These are phyloP conservation scores for Marasmarcha lunaedactyla DNA, from an alignment of 2,888 invertebrate genomes.

Conservation along the genomic window DNA sequence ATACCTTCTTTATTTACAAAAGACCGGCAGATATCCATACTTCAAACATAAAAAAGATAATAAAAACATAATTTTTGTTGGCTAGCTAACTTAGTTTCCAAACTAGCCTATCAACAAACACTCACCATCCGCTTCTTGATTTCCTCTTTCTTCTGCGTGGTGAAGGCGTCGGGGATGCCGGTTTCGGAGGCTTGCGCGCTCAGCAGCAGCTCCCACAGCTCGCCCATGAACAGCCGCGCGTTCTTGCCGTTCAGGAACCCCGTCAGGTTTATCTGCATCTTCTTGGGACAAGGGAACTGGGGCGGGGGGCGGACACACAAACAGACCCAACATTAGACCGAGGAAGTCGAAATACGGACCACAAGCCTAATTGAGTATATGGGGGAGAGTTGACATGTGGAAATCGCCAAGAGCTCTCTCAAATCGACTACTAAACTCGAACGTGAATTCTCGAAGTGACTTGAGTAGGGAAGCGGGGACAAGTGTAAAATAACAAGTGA, in stretches of 20 bases:
- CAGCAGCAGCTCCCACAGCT: conserved; percentile 94
- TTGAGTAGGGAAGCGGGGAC: conserved; percentile 51
- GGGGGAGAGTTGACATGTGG: conserved; percentile 12
- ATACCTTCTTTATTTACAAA: too few relatives aligned
- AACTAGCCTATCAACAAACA: too few relatives aligned
- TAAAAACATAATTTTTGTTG: too few relatives aligned
- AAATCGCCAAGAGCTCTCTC: conserved; percentile 51
- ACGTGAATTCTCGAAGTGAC: conserved; percentile 39
- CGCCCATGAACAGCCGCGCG: conserved; percentile 97
- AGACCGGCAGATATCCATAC: too few relatives aligned
- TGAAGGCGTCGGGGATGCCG: conserved; percentile 94
- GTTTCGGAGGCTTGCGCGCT: conserved; percentile 96
- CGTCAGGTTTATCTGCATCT: conserved; percentile 99
- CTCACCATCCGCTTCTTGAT: conserved; percentile 88
- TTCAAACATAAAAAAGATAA: too few relatives aligned
- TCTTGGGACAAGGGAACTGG: conserved; percentile 95
- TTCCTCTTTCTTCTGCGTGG: conserved; percentile 97
- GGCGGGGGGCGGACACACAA: conserved; percentile 45
- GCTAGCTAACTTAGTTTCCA: too few relatives aligned
- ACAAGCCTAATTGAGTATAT: conserved; percentile 5
- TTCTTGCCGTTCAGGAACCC: conserved; percentile 98
- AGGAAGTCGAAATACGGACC: conserved; percentile 18
- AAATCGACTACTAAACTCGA: conserved; percentile 4
- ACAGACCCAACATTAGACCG: not conserved
- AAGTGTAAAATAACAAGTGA: conserved; percentile 22